Evolutionary conservation across 2,113 vertebrate species (phyloP), one percentile per base, ranked within the genome.

Genomic region (Microcebus tavaratra): DNA sequence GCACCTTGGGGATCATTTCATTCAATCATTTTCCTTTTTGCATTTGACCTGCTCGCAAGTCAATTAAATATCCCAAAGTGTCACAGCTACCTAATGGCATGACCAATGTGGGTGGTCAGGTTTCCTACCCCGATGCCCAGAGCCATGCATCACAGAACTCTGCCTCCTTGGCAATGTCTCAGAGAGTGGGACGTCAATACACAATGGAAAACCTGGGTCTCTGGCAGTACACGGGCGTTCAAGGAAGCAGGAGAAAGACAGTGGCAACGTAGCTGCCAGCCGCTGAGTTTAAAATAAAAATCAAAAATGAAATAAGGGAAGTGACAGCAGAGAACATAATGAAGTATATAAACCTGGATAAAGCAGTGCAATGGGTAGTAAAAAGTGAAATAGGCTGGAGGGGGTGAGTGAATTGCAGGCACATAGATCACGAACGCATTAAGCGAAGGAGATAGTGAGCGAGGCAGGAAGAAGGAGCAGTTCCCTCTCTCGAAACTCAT

Each of bases 351-450:
- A 97, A 96, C 94, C 91, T 75, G 89, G 95, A 81, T 90, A 96
- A 96, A 94, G 81, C 72, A 83, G 86, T 14, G 18, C 90, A n/a
- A 79, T 82, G 67, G 86, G 94, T 65, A 91, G 94, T 98, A 96
- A 98, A 97, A 95, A 92, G 91, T 94, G 97, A 95, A 98, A 92
- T 93, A 90, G 85, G 72, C 36, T 25, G 81, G 95, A 79, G 95
- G 92, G 96, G 92, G 90, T 5, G 78, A 92, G 17, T 0, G 20
- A 20, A 29, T 1, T 48, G 42, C 70, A 96, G 73, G 87, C 84
- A 67, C 79, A 67, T 31, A 87, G 75, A 94, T 96, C 8, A 91
- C 17, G 0, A 42, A 29, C 15, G 36, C 70, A 53, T 90, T 90
- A 84, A 76, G 85, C 86, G 0, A 84, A 68, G 72, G 75, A 86